phyloP scores from a whole-genome alignment of 2,113 vertebrate species.

The Xyliphius kryptos region DNA sequence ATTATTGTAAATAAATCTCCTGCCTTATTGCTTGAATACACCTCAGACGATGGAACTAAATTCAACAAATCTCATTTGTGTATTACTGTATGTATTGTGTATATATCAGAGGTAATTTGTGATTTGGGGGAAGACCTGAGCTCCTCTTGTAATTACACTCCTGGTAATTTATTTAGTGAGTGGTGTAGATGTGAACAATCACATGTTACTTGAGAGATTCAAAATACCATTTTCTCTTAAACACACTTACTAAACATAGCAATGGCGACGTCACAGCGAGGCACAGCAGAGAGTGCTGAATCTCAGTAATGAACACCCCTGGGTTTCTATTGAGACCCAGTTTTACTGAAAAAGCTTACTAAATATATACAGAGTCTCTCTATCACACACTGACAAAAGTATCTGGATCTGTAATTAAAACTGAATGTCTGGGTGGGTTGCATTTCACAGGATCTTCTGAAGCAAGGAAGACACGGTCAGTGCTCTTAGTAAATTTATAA shows the following conservation, averaged over 20 bases:
- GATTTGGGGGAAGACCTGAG: too few relatives aligned
- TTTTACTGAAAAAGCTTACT: conserved; percentile 40
- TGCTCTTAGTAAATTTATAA: conserved; percentile 39
- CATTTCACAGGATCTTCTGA: not conserved
- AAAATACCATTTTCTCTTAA: conserved; percentile 8
- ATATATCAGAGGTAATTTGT: too few relatives aligned
- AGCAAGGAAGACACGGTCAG: conserved; percentile 32
- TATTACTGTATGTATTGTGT: too few relatives aligned
- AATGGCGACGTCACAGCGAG: conserved; percentile 43
- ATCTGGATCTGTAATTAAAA: conserved; percentile 4
- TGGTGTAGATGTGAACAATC: conserved; percentile 13
- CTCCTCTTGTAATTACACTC: conserved; percentile 25
- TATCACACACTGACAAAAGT: not conserved
- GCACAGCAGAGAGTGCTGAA: conserved; percentile 48
- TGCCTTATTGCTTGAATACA: too few relatives aligned
- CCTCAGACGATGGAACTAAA: too few relatives aligned
- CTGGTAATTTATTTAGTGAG: conserved; percentile 22
- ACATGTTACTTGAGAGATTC: not conserved
- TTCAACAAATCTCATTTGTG: too few relatives aligned
- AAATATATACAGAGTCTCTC: conserved; percentile 26
- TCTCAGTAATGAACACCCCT: conserved; percentile 58
- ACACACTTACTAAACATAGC: conserved; percentile 36
- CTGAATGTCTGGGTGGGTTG: not conserved
- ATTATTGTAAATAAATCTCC: too few relatives aligned
- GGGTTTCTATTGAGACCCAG: conserved; percentile 57